These are phyloP conservation scores for Tetramorium parvispinum DNA, from an alignment of 1,140 invertebrate species.

Conservation along the genomic window DNA sequence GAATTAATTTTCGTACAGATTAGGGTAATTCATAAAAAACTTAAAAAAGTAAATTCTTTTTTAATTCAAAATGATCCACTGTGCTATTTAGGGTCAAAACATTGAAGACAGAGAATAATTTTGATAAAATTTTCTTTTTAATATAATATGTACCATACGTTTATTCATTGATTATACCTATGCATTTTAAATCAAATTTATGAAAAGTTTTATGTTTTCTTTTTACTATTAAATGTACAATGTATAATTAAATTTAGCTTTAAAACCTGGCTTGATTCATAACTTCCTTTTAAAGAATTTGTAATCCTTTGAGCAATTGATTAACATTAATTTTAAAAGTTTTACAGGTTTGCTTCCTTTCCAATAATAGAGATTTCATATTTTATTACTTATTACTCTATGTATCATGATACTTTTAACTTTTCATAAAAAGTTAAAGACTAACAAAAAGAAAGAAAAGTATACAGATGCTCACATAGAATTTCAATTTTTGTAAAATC, in stretches of 20 bases:
- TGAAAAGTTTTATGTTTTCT: too few relatives aligned
- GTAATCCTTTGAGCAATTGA: too few relatives aligned
- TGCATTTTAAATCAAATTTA: background rate
- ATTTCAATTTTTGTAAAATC: constrained; percentile 4
- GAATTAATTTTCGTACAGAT: too few relatives aligned
- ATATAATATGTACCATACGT: background rate
- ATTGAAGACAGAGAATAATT: background rate
- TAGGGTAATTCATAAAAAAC: too few relatives aligned
- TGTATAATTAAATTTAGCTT: too few relatives aligned
- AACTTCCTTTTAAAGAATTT: too few relatives aligned
- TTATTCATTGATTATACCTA: background rate
- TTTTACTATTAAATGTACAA: too few relatives aligned
- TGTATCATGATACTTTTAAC: background rate
- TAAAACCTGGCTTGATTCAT: too few relatives aligned
- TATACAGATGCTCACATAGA: background rate
- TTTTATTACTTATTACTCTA: background rate
- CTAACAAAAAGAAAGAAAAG: background rate
- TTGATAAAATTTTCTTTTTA: background rate
- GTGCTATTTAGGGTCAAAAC: too few relatives aligned
- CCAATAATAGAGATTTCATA: background rate
- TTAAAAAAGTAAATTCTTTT: too few relatives aligned
- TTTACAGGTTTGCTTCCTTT: background rate
- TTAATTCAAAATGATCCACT: too few relatives aligned
- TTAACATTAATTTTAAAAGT: too few relatives aligned
- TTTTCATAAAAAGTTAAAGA: background rate